Evolutionary conservation across 2,888 invertebrate genomes (phyloP), one percentile per base, ranked within the genome.

Genomic region (Lasioglossum calceatum): DNA sequence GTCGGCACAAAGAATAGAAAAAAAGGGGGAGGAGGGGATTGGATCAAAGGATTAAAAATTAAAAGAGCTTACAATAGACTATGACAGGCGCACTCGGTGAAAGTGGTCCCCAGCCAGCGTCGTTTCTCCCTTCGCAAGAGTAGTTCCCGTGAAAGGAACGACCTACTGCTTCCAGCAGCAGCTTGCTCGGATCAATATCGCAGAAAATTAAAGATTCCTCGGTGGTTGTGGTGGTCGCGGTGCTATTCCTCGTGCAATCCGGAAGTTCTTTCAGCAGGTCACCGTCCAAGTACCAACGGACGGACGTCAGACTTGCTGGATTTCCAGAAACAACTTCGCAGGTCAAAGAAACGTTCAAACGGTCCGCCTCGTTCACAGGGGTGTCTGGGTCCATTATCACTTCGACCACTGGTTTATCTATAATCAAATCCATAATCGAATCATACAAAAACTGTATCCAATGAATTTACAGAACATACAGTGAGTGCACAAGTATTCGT

Each of bases 71-170:
- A 98, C 98, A 98, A 93, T 98, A 97, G 78, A 98, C 98, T 91
- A 98, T 96, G 19, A 99, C 96, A 92, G 98, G 97, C 44, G 97
- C 97, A 86, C 97, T 97, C 64, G 97, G 96, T 54, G 98, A 98
- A 90, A 97, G 96, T 61, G 97, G 97, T 70, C 98, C 98, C 98
- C 98, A 98, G 14, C 98, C 98, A 16, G 98, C 98, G 23, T 97
- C 96, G 95, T 99, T 99, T 95, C 97, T 97, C 27, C 99, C 99
- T 93, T 97, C 97, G 95, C 99, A 99, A 0, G 98, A 98, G 95
- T 99, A 99, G 96, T 99, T 99, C 44, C 99, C 99, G 92, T 98
- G 98, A 95, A 99, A 98, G 81, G 97, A 97, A 94, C 98, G 97
- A 7, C 97, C 97, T n/a, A 99, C 98, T 90, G 97, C 97, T 92